These are phyloP conservation scores for Polypterus bichir DNA, from an alignment of 2,113 vertebrate genomes.

Conservation along the genomic window DNA sequence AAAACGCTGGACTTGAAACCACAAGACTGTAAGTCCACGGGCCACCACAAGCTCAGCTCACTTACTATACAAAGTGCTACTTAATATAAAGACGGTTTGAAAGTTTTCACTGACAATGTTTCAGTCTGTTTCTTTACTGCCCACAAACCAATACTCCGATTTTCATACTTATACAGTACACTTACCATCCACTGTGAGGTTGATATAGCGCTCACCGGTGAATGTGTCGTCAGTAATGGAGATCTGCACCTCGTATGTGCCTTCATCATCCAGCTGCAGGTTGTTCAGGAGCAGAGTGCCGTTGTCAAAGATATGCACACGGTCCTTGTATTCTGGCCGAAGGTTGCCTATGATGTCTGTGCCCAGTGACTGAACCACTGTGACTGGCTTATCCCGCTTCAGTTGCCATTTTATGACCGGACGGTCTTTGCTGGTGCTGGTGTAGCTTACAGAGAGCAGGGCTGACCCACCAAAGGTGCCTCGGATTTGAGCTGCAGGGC, in stretches of 20 bases:
- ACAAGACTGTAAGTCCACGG: too few species aligned
- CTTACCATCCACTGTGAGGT: conserved; percentile 86
- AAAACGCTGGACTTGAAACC: too few species aligned
- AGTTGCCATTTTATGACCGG: conserved; percentile 93
- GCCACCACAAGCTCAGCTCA: too few species aligned
- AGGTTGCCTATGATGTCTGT: conserved; percentile 84
- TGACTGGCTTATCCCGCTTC: conserved; percentile 72
- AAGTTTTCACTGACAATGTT: too few species aligned
- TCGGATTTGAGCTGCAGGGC: conserved; percentile 56
- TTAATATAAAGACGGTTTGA: background rate
- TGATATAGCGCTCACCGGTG: conserved; percentile 79
- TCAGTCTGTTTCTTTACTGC: too few species aligned
- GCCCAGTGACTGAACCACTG: conserved; percentile 84
- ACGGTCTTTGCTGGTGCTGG: conserved; percentile 68
- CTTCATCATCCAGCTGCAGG: conserved; percentile 70
- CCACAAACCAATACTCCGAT: too few species aligned
- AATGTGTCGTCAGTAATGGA: conserved; percentile 91
- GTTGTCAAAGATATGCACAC: conserved; percentile 82
- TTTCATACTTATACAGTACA: background rate
- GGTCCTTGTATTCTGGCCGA: conserved; percentile 74
- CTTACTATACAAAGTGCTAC: too few species aligned
- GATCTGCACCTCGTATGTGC: conserved; percentile 84
- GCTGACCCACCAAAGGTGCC: conserved; percentile 69
- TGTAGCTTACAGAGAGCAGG: conserved; percentile 75
- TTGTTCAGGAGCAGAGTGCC: conserved; percentile 84